Evolutionary conservation across 2,888 invertebrate genomes (phyloP).

Genomic region (Tinea pellionella): DNA sequence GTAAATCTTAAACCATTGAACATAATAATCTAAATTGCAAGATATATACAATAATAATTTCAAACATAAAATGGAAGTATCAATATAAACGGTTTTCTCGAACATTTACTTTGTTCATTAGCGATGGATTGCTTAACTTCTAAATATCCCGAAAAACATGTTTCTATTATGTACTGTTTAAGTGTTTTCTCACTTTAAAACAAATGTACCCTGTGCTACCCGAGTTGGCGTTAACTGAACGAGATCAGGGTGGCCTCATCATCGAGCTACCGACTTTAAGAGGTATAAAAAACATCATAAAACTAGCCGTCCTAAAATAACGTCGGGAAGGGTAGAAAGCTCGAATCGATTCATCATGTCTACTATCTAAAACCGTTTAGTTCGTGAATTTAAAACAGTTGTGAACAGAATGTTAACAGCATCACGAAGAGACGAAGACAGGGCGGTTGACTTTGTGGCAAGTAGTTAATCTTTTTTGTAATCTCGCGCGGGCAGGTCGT

Average conservation of each 20-base stretch:
- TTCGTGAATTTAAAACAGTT: background rate
- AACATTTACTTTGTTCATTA: constrained; percentile 1
- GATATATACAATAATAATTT: no score
- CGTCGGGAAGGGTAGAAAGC: background rate
- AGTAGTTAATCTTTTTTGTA: constrained; percentile 52
- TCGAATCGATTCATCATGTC: background rate
- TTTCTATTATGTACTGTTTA: constrained; percentile 21
- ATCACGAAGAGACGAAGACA: background rate
- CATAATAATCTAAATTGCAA: no score
- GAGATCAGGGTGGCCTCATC: constrained; percentile 6
- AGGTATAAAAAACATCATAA: background rate
- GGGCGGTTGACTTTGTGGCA: background rate
- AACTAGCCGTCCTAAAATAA: constrained; percentile 4
- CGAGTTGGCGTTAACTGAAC: constrained; percentile 20
- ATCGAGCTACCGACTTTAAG: background rate
- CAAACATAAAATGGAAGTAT: no score
- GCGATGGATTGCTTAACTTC: constrained; percentile 9
- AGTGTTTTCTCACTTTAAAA: constrained; percentile 30
- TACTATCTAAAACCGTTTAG: background rate
- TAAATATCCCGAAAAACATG: background rate
- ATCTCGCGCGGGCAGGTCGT: constrained; percentile 53
- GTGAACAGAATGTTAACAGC: background rate
- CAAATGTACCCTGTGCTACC: constrained; percentile 30
- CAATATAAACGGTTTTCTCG: background rate
- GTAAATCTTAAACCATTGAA: no score